Evolutionary conservation across 1,140 invertebrate genomes (phyloP).

Genomic region (Drosophila hydei): DNA sequence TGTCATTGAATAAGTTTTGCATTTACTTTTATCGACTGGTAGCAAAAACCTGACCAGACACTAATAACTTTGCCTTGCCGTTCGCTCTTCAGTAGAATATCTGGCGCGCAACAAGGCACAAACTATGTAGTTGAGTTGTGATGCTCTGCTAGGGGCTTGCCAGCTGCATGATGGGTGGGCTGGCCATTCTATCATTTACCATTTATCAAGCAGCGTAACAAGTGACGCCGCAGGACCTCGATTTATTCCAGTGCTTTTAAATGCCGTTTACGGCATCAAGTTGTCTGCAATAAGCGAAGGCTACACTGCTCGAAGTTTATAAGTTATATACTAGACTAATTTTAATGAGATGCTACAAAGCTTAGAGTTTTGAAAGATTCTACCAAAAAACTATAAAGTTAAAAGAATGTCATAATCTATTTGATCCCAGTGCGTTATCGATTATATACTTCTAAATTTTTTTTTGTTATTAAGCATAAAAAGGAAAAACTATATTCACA

Average conservation of each 20-base stretch:
- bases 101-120: conserved; percentile 58
- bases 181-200: conserved; percentile 8
- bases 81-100: conserved; percentile 33
- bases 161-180: not conserved
- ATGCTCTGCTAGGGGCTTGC: not conserved
- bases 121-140: conserved; percentile 13
- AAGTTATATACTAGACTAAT: no score
- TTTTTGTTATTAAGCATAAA: no score
- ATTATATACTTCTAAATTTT: no score
- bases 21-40: conserved; percentile 64
- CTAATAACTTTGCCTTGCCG: conserved; percentile 66
- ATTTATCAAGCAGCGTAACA: conserved; percentile 73
- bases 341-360: no score
- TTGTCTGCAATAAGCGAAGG: conserved; percentile 33
- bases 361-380: no score
- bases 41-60: conserved; percentile 52
- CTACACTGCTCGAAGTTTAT: conserved; percentile 29
- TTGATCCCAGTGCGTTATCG: no score
- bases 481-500: no score
- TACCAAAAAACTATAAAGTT: no score
- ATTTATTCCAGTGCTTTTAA: conserved; percentile 67
- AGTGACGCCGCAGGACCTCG: conserved; percentile 62
- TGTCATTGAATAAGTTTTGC: conserved; percentile 58
- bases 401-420: no score
- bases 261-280: conserved; percentile 48